Percentiles rank a stretch among this genome's conserved stretches.
These are phyloP conservation scores for Allobates femoralis DNA, from an alignment of 2,797 vertebrate genomes.

Conservation along the genomic window DNA sequence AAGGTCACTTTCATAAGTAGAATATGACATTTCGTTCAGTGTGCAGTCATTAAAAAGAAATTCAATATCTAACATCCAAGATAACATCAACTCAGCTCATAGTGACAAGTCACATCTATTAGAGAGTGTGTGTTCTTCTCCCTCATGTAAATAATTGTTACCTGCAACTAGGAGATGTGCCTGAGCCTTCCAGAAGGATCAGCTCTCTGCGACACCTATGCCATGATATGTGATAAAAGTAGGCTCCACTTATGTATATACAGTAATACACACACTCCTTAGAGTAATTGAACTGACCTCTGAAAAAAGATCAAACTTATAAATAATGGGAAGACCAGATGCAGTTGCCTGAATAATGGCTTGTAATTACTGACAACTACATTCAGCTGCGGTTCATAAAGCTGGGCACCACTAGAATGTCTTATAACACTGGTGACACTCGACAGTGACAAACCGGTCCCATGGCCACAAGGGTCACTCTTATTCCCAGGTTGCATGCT, in stretches of 20 bases:
- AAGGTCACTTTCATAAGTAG: constrained; percentile 59
- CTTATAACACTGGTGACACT: too few relatives aligned
- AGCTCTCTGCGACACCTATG: constrained; percentile 47
- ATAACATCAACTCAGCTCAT: constrained; percentile 56
- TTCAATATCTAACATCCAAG: constrained; percentile 63
- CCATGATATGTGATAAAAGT: constrained; percentile 56
- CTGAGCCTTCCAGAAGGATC: constrained; percentile 41
- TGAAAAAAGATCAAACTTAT: constrained; percentile 36
- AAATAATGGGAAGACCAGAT: constrained; percentile 40
- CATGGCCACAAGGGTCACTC: too few relatives aligned
- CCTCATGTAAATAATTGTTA: constrained; percentile 64
- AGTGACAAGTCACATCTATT: constrained; percentile 59
- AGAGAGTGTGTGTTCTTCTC: constrained; percentile 52
- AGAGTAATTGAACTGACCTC: constrained; percentile 58
- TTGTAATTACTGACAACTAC: constrained; percentile 41
- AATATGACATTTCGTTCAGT: constrained; percentile 56
- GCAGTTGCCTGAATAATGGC: constrained; percentile 40
- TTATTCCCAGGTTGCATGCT: too few relatives aligned
- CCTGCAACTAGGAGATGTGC: constrained; percentile 60
- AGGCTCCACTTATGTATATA: constrained; percentile 54
- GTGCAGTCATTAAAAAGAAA: constrained; percentile 60
- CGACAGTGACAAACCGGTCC: too few relatives aligned
- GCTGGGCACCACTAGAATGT: too few relatives aligned
- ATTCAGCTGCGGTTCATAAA: constrained; percentile 23
- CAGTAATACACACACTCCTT: constrained; percentile 10